A percentile compares a stretch with the other conserved stretches of the same genome.
Evolutionary conservation across 2,113 vertebrate genomes (phyloP).

Genomic region (Empidonax alnorum): DNA sequence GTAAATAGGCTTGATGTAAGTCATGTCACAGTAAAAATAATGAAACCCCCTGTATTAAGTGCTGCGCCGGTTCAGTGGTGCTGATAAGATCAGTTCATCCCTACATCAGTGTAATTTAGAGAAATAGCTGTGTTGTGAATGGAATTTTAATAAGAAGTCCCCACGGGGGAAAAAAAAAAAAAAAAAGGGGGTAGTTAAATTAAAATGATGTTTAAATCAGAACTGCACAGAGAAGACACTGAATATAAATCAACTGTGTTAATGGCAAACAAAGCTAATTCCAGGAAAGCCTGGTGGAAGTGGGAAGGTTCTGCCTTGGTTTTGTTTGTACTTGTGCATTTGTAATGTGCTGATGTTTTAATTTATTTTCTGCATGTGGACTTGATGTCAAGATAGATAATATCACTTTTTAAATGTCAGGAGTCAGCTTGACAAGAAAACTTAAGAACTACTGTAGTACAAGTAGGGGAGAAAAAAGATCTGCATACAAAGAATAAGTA

Average conservation of each 20-base stretch:
- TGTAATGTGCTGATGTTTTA: not conserved
- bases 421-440: not conserved
- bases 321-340: not conserved
- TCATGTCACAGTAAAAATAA: conserved; percentile 59
- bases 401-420: not conserved
- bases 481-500: not conserved
- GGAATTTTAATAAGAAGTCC: conserved; percentile 37
- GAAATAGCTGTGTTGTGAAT: conserved; percentile 27
- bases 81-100: not conserved
- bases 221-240: not conserved
- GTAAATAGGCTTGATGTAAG: conserved; percentile 56
- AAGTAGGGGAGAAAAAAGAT: not conserved
- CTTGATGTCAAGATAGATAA: not conserved
- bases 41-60: not conserved
- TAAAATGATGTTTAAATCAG: conserved; percentile 44
- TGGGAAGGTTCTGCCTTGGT: not conserved
- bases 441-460: not conserved
- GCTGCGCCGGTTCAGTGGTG: not conserved
- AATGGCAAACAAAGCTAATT: not conserved
- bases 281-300: not conserved
- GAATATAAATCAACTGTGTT: not conserved
- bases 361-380: not conserved
- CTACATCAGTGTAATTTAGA: conserved; percentile 35
- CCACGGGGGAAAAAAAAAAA: not conserved
- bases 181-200: conserved; percentile 10